A percentile compares a stretch with the other conserved stretches of the same genome.
Evolutionary conservation across 2,113 vertebrate species (phyloP).

Genomic region (Engraulis encrasicolus): DNA sequence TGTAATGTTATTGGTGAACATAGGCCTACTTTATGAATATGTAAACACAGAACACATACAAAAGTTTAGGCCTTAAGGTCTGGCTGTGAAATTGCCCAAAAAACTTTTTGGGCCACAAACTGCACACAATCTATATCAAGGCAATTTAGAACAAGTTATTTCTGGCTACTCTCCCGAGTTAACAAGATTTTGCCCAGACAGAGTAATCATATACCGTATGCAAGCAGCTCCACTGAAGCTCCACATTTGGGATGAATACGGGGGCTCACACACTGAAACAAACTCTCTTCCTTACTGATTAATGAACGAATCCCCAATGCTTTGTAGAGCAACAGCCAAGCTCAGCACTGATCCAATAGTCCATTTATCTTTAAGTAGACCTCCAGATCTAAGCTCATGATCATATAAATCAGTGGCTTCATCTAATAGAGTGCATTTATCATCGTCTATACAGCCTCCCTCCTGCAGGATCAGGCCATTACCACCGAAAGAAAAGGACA

Average conservation of each 20-base stretch:
- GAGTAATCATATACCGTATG: not conserved
- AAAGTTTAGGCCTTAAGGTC: too few relatives aligned
- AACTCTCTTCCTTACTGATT: not conserved
- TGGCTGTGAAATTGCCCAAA: too few relatives aligned
- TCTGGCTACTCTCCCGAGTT: not conserved
- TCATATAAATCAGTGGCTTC: not conserved
- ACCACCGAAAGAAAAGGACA: not conserved
- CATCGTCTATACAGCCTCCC: not conserved
- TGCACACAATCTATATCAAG: too few relatives aligned
- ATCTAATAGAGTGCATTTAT: not conserved
- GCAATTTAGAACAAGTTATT: not conserved
- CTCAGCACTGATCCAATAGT: not conserved
- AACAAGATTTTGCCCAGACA: not conserved
- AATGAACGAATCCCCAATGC: not conserved
- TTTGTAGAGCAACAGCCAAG: not conserved
- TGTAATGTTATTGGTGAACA: too few relatives aligned
- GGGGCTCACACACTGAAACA: not conserved
- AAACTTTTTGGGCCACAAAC: too few relatives aligned
- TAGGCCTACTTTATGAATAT: too few relatives aligned
- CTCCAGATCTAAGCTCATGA: not conserved
- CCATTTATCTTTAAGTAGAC: not conserved
- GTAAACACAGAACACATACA: too few relatives aligned
- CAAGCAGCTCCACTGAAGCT: slow-evolving; percentile 3
- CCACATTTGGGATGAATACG: not conserved
- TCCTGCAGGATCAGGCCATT: not conserved